A percentile compares a stretch with the other conserved stretches of the same genome.
Evolutionary conservation across 2,113 vertebrate genomes (phyloP).

Genomic region (Bufo gargarizans): DNA sequence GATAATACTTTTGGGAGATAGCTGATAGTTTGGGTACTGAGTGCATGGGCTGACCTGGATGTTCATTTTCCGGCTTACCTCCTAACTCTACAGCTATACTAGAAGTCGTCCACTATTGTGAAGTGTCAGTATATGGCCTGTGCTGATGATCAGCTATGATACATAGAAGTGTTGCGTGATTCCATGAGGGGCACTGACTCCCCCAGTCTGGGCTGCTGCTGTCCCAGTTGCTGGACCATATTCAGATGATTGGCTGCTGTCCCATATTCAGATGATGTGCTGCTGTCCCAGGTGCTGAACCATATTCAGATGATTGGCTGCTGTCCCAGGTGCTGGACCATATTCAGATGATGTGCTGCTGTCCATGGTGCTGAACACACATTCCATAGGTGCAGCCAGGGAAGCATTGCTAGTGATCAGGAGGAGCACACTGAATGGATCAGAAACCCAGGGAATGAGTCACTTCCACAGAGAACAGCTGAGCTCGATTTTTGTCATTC

Average conservation of each 20-base stretch:
- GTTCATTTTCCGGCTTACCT: neutral
- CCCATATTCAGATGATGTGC: neutral
- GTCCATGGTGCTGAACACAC: slow-evolving; percentile 48
- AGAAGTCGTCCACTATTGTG: neutral
- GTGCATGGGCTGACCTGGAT: neutral
- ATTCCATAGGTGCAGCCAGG: neutral
- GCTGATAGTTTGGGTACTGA: neutral
- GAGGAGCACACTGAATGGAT: slow-evolving; percentile 6
- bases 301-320: neutral
- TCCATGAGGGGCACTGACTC: too few relatives aligned
- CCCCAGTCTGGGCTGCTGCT: neutral
- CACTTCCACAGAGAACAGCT: slow-evolving; percentile 35
- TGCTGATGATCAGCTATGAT: neutral
- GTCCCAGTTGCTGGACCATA: neutral
- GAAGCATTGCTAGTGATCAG: neutral
- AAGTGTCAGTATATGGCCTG: neutral
- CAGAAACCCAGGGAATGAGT: slow-evolving; percentile 16
- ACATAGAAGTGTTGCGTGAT: neutral
- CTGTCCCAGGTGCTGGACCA: neutral
- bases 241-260: neutral
- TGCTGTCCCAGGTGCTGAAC: slow-evolving; percentile 48
- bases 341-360: neutral
- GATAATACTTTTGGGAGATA: too few relatives aligned
- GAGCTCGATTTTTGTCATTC: slow-evolving; percentile 30
- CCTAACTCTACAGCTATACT: neutral